A percentile compares a stretch with the other conserved stretches of the same genome.
These are phyloP conservation scores for Agraylea sexmaculata DNA, from an alignment of 1,140 invertebrate species.

Conservation along the genomic window DNA sequence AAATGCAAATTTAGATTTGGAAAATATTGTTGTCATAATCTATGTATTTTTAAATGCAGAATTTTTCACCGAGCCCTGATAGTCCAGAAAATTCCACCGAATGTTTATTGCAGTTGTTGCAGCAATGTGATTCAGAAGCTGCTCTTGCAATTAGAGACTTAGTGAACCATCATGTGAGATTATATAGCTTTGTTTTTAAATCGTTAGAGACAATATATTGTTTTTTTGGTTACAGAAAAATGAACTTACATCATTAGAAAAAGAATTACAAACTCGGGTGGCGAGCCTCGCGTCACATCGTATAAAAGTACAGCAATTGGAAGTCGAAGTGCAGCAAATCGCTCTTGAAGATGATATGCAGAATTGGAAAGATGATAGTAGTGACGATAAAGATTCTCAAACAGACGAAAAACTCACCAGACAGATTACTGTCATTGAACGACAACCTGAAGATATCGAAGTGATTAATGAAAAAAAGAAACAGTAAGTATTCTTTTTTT, in stretches of 20 bases:
- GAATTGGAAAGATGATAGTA: background rate
- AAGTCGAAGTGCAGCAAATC: constrained; percentile 42
- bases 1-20: background rate
- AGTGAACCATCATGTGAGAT: constrained; percentile 50
- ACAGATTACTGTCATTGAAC: constrained; percentile 10
- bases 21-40: background rate
- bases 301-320: constrained; percentile 47
- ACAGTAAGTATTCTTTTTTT: constrained; percentile 22
- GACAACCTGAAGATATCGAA: constrained; percentile 15
- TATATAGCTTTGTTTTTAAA: constrained; percentile 6
- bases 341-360: constrained; percentile 19
- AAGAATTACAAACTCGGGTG: constrained; percentile 47
- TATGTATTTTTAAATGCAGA: constrained; percentile 19
- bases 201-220: too few species aligned
- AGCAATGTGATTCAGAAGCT: constrained; percentile 41
- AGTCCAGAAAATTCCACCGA: constrained; percentile 31
- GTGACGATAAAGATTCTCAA: constrained; percentile 20
- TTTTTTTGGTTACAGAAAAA: constrained; percentile 28
- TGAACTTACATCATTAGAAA: constrained; percentile 51
- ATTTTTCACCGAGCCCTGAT: constrained; percentile 27
- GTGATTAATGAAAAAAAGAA: constrained; percentile 35
- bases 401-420: constrained; percentile 28
- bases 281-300: constrained; percentile 47
- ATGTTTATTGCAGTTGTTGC: constrained; percentile 33
- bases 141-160: constrained; percentile 43